phyloP scores from a whole-genome alignment of 2,797 vertebrate genomes.

The Danionella dracula region DNA sequence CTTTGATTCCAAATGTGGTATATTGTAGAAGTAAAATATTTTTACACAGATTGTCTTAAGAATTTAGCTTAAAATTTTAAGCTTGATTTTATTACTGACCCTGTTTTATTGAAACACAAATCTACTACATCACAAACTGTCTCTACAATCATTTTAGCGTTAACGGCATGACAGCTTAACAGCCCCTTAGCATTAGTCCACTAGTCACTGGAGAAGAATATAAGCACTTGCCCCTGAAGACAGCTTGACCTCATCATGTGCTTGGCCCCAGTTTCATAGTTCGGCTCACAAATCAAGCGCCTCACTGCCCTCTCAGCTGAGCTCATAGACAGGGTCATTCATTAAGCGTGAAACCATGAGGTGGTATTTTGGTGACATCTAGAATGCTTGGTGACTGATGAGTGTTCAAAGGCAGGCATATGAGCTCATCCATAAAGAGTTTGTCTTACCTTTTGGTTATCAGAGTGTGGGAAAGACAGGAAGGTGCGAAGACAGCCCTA shows the following conservation, averaged over 20 bases:
- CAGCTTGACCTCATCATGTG: slow-evolving; percentile 23
- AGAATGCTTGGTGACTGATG: slow-evolving; percentile 60
- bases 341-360: slow-evolving; percentile 59
- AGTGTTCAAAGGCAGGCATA: slow-evolving; percentile 50
- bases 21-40: neutral
- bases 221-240: neutral
- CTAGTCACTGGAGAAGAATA: neutral
- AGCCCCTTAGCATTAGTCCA: neutral
- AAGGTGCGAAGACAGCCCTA: slow-evolving; percentile 78
- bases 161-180: neutral
- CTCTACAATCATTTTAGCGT: neutral
- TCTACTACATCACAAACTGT: neutral
- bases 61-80: too few species aligned
- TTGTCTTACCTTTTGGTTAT: slow-evolving; percentile 76
- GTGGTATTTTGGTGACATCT: slow-evolving; percentile 55
- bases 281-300: slow-evolving; percentile 29
- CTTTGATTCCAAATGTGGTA: neutral
- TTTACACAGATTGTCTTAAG: too few species aligned
- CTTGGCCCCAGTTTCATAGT: slow-evolving; percentile 1
- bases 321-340: slow-evolving; percentile 1
- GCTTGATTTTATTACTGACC: neutral
- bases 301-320: slow-evolving; percentile 4
- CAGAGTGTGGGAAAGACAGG: slow-evolving; percentile 78
- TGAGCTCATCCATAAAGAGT: slow-evolving; percentile 58
- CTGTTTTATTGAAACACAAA: too few species aligned